Percentiles rank a stretch among this genome's conserved stretches.
Evolutionary conservation across 2,888 invertebrate species (phyloP).

Genomic region (Andrena bucephala): DNA sequence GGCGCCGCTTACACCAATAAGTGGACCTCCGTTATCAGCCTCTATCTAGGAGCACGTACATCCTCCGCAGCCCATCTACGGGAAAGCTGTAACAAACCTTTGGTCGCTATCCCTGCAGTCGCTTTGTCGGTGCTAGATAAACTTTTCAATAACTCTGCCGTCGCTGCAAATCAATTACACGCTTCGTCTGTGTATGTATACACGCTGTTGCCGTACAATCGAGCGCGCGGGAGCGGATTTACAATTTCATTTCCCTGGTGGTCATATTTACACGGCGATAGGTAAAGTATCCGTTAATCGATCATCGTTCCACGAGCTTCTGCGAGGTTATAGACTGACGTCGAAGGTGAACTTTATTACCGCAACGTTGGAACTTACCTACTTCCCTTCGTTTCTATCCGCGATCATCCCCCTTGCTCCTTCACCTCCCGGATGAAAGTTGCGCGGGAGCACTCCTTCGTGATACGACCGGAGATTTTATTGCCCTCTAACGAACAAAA

Average conservation of each 20-base stretch:
- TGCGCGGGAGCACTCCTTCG: neutral
- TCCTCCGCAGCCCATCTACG: constrained; percentile 1
- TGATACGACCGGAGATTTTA: constrained; percentile 18
- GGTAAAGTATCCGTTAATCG: constrained; percentile 21
- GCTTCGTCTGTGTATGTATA: neutral
- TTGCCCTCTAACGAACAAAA: constrained; percentile 29
- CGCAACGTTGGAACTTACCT: constrained; percentile 3
- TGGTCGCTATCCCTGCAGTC: neutral
- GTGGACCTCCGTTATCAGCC: constrained; percentile 53
- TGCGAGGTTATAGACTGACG: neutral
- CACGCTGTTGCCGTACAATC: neutral
- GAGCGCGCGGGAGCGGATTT: neutral
- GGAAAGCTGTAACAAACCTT: neutral
- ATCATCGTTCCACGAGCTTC: constrained; percentile 15
- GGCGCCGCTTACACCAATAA: constrained; percentile 53
- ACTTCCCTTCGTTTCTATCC: neutral
- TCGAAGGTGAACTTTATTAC: constrained; percentile 18
- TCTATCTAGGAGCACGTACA: constrained; percentile 34
- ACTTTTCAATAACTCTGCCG: neutral
- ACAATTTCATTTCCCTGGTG: constrained; percentile 4
- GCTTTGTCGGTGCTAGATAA: neutral
- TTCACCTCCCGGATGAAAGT: neutral
- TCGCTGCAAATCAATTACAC: constrained; percentile 2
- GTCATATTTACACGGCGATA: neutral
- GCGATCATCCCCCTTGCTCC: neutral